phyloP scores from a whole-genome alignment of 1,140 invertebrate genomes.

The Hylaeus volcanicus region DNA sequence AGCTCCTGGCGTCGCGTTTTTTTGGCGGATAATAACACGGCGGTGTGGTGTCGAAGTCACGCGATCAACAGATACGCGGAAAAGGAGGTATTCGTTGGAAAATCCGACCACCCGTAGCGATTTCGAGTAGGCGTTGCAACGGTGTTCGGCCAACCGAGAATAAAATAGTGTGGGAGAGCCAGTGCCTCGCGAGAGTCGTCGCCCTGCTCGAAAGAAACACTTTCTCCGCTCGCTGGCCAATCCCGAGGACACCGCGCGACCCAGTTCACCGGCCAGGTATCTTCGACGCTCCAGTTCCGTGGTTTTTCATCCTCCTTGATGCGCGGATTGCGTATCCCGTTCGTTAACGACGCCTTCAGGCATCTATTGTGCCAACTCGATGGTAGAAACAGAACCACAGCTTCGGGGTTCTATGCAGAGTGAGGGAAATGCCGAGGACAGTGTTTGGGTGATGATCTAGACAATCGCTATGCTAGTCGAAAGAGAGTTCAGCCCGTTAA shows the following conservation, averaged over 20 bases:
- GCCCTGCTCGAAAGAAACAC: conserved; percentile 61
- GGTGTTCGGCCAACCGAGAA: conserved; percentile 56
- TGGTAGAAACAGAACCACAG: too few relatives aligned
- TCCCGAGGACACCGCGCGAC: conserved; percentile 73
- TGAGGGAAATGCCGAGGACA: too few relatives aligned
- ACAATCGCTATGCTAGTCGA: too few relatives aligned
- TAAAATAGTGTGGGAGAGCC: conserved; percentile 75
- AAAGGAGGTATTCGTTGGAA: conserved; percentile 46
- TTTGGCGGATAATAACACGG: background rate
- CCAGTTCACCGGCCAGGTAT: conserved; percentile 62
- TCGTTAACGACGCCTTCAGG: too few relatives aligned
- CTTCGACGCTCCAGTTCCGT: conserved; percentile 46
- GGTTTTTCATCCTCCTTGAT: conserved; percentile 9
- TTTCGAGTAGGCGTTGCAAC: conserved; percentile 65
- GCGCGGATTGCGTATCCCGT: background rate
- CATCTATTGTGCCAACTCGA: too few relatives aligned
- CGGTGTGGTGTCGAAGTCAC: background rate
- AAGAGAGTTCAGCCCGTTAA: too few relatives aligned
- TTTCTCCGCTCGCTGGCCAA: conserved; percentile 70
- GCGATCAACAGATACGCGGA: conserved; percentile 30
- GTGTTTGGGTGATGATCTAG: too few relatives aligned
- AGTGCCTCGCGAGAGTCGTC: conserved; percentile 12
- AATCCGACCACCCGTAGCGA: conserved; percentile 61
- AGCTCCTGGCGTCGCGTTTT: background rate
- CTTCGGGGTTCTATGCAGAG: too few relatives aligned